Conservation (phyloP, 2,113 vertebrate species). For the Pluvialis apricaria region DNA sequence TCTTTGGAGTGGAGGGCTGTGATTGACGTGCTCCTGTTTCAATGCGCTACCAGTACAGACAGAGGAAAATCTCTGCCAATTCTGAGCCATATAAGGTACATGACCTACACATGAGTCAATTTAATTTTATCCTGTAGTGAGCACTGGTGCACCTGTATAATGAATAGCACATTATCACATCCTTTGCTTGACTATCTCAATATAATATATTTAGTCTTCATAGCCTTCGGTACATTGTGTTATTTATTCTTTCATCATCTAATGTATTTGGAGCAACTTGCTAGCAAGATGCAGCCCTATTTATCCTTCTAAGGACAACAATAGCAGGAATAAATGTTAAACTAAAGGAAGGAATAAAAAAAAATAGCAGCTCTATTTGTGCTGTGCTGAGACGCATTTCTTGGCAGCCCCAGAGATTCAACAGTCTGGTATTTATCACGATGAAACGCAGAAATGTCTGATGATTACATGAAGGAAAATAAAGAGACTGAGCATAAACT, state of each 20-base stretch:
- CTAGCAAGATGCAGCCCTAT: background rate
- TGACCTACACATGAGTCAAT: constrained; percentile 20
- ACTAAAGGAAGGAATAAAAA: background rate
- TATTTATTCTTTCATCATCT: constrained; percentile 34
- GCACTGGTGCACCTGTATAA: constrained; percentile 19
- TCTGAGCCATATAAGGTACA: background rate
- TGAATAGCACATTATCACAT: constrained; percentile 13
- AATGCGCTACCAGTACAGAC: background rate
- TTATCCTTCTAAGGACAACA: constrained; percentile 28
- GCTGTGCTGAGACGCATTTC: background rate
- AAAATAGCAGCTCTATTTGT: constrained; percentile 55
- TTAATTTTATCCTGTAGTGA: constrained; percentile 33
- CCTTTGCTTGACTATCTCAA: constrained; percentile 3
- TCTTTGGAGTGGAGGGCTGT: background rate
- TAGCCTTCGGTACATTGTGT: background rate
- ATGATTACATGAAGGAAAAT: constrained; percentile 36
- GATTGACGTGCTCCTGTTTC: background rate
- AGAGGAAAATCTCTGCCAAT: background rate
- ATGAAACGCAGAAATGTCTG: background rate
- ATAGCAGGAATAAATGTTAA: constrained; percentile 41
- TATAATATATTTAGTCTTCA: background rate
- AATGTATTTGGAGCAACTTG: constrained; percentile 9
- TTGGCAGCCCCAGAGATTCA: constrained; percentile 57
- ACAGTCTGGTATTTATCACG: constrained; percentile 64
- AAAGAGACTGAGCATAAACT: constrained; percentile 9